Conservation (phyloP, 1,140 invertebrate genomes). For the Rhynchophorus ferrugineus region DNA sequence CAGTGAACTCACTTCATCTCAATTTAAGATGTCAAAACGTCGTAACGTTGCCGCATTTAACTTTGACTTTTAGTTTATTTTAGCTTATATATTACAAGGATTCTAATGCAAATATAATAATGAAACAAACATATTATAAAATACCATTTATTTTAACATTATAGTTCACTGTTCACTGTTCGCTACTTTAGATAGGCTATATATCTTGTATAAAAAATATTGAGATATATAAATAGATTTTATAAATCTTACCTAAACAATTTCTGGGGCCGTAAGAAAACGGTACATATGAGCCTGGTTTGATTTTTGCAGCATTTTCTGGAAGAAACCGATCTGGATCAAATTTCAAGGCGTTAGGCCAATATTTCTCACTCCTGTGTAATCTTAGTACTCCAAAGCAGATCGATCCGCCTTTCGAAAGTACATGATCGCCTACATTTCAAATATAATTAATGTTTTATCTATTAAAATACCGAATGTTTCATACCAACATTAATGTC, state of each 20-base stretch:
- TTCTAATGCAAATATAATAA: too few species aligned
- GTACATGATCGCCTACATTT: neutral
- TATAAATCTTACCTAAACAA: slow-evolving; percentile 51
- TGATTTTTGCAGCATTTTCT: slow-evolving; percentile 43
- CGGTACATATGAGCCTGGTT: slow-evolving; percentile 49
- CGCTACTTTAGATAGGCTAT: too few species aligned
- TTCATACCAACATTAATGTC: slow-evolving; percentile 31
- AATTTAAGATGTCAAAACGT: too few species aligned
- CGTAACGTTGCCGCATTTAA: too few species aligned
- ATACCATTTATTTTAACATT: too few species aligned
- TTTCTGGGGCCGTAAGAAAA: slow-evolving; percentile 57
- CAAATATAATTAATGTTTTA: neutral
- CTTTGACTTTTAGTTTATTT: too few species aligned
- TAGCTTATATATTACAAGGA: too few species aligned
- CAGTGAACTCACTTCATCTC: too few species aligned
- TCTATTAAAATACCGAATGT: neutral
- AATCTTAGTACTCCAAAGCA: slow-evolving; percentile 10
- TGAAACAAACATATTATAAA: too few species aligned
- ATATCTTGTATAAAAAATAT: too few species aligned
- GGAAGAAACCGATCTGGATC: slow-evolving; percentile 57
- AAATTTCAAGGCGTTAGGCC: slow-evolving; percentile 49
- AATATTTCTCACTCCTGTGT: slow-evolving; percentile 21
- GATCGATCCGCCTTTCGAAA: slow-evolving; percentile 15
- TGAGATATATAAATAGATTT: too few species aligned
- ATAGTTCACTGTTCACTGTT: too few species aligned